Base-by-base conservation (phyloP, 2,797 vertebrate genomes). In the Myotis vivesi region DNA sequence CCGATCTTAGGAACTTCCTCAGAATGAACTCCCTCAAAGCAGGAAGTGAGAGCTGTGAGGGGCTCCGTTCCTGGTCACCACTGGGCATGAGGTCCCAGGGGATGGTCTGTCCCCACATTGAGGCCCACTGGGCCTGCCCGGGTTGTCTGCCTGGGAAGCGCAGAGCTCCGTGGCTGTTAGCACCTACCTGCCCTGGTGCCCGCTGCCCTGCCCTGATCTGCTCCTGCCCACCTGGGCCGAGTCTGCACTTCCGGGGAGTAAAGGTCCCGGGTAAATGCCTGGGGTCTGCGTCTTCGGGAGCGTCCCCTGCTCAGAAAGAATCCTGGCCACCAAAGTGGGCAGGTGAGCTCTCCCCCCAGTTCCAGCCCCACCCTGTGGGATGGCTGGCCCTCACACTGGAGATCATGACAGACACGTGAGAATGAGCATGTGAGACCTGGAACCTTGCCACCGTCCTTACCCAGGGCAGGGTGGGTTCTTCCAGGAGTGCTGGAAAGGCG, bases 361-460 rank as follows among this genome's bases (percentile, higher is more conserved):
- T 22, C 33, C 22, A 44, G 30, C 33, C 53, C 38, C 23, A 3
- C 5, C 73, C 64, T n/a, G 13, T 0, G 8, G 12, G 53, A 11
- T 0, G 8, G 15, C 13, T 1, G 2, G 28, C 44, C 68, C 44
- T 53, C 53, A 59, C 28, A 9, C 13, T 0, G 0, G 9, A 2
- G 36, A 25, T 55, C 17, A 41, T 28, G 5, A 62, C 25, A 28
- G 59, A 76, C 84, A 8, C 0, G 0, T 16, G 57, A 28, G 59
- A 33, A 76, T 15, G 57, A 2, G 44, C 57, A n/a, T 4, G 6
- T 20, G 3, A 0, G 1, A 33, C 94, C 96, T 96, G 6, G 13
- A 59, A 41, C 97, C 97, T 53, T 88, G 83, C 93, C 41, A 93
- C 96, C 59, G 41, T 88, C 97, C 97, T 86, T 69, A 85, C 96